phyloP scores from a whole-genome alignment of 2,113 vertebrate species.

The Rhinichthys klamathensis region DNA sequence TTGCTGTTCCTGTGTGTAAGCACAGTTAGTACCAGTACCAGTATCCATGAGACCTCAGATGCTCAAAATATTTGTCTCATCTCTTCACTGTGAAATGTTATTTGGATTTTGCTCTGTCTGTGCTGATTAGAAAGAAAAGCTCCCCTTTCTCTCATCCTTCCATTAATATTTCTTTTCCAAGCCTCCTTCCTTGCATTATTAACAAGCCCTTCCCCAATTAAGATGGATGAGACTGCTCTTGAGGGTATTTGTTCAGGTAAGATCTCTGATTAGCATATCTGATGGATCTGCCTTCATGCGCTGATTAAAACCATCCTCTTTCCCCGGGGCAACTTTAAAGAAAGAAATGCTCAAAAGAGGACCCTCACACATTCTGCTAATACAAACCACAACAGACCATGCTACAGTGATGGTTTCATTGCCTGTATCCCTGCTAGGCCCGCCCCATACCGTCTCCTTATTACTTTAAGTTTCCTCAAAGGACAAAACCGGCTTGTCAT shows the following conservation, averaged over 20 bases:
- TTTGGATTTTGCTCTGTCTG: slow-evolving; percentile 6
- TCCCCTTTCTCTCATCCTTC: background rate
- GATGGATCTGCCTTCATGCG: slow-evolving; percentile 70
- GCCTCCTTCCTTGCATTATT: slow-evolving; percentile 76
- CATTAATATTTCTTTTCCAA: slow-evolving; percentile 64
- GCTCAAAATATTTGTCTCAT: background rate
- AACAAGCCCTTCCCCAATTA: slow-evolving; percentile 79
- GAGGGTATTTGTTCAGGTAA: slow-evolving; percentile 79
- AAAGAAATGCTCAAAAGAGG: slow-evolving; percentile 54
- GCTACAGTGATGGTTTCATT: slow-evolving; percentile 36
- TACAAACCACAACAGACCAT: slow-evolving; percentile 27
- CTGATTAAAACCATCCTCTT: slow-evolving; percentile 69
- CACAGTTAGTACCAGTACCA: background rate
- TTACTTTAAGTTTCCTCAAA: slow-evolving; percentile 49
- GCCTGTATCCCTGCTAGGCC: background rate
- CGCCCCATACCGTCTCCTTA: slow-evolving; percentile 49
- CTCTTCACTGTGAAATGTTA: slow-evolving; percentile 10
- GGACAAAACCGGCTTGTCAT: slow-evolving; percentile 62
- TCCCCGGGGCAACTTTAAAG: slow-evolving; percentile 60
- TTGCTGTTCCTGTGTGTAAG: background rate
- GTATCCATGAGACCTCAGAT: background rate
- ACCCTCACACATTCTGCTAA: slow-evolving; percentile 5
- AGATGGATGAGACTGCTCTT: slow-evolving; percentile 74
- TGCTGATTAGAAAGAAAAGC: slow-evolving; percentile 46
- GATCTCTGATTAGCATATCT: slow-evolving; percentile 78